Evolutionary conservation across 2,888 invertebrate genomes (phyloP).

Genomic region (Leptarthrus brevirostris): DNA sequence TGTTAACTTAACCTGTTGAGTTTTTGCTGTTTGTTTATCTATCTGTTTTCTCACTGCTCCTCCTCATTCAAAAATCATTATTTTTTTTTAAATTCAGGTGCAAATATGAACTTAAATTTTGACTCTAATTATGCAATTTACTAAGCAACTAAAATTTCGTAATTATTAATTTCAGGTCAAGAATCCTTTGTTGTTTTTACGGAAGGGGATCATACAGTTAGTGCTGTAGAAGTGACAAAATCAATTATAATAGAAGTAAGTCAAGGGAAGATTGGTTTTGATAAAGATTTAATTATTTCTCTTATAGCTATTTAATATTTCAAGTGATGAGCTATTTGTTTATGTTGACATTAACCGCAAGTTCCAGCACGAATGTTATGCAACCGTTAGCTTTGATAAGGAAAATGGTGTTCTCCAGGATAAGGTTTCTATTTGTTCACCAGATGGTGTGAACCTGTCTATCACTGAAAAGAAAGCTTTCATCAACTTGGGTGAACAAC

Average conservation of each 20-base stretch:
- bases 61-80: neutral
- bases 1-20: too few species aligned
- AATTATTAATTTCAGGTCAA: conserved; percentile 9
- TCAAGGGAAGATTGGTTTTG: neutral
- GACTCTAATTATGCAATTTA: too few species aligned
- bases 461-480: conserved; percentile 12
- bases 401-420: neutral
- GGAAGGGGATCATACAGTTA: neutral
- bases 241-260: conserved; percentile 24
- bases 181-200: neutral
- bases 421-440: conserved; percentile 42
- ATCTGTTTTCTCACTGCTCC: neutral
- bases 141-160: too few species aligned
- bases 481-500: conserved; percentile 18
- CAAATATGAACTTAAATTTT: too few species aligned
- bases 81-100: neutral
- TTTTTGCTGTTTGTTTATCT: too few species aligned
- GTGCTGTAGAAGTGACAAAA: neutral
- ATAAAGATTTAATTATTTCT: neutral
- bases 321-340: conserved; percentile 22
- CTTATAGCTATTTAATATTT: conserved; percentile 18
- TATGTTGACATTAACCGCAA: conserved; percentile 3
- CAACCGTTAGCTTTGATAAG: conserved; percentile 39
- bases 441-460: conserved; percentile 28
- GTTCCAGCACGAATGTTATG: conserved; percentile 51